Evolutionary conservation across 2,888 invertebrate species (phyloP), one percentile per base, ranked within the genome.

Genomic region (Lysandra bellargus): DNA sequence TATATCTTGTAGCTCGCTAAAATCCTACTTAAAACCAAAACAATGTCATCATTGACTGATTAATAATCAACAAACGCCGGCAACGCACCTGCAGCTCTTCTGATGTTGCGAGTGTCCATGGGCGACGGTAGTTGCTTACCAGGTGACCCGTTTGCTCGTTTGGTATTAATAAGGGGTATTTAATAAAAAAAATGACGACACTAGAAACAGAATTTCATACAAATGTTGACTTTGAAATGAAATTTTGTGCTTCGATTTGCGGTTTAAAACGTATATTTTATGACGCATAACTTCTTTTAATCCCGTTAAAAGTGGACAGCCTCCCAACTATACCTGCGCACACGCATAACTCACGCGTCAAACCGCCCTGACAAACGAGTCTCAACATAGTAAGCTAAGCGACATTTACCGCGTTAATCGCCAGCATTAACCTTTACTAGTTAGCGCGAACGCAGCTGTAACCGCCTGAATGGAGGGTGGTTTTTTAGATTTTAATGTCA

Each of bases 401-500:
- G 69, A 69, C 69, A 69, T 69, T 69, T 69, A 37, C 1, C 69
- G 69, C 69, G 14, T 33, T 69, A 69, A 69, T 69, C 33, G 33
- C 69, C 14, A 30, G 69, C 69, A 69, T 69, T 69, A 69, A 69
- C 69, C 69, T 69, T 33, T 69, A 37, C 64, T 64, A 37, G 33
- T 37, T 33, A 33, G 14, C 33, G 33, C 14, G 33, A 69, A 33
- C 33, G 69, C 69, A 69, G 69, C 33, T 69, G 69, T 37, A 37
- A 3, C 23, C 12, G 17, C 4, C 69, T 69, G 69, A 69, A 69
- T 37, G 69, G 69, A 33, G 33, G 4, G 74, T 75, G 44, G 44
- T 75, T 75, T 75, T 44, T 75, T 75, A 44, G 23, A 44, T 44
- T 49, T 75, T 75, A 75, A 75, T 44, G 75, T 75, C 75, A 75